Evolutionary conservation across 2,113 vertebrate species (phyloP).

Genomic region (Ochotona curzoniae): DNA sequence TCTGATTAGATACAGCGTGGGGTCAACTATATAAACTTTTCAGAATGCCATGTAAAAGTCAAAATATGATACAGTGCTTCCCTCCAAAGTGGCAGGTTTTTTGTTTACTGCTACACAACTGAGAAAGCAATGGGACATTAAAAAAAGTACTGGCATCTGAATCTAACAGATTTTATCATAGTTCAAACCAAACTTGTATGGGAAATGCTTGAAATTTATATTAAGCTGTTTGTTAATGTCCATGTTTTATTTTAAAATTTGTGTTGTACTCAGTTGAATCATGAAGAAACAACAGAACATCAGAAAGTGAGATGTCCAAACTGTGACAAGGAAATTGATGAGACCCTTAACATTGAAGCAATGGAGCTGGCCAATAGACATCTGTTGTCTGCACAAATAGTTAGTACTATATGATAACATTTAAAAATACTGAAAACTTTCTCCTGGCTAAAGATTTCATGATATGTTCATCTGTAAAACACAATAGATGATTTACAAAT

Average conservation of each 20-base stretch:
- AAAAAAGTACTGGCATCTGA: too few relatives aligned
- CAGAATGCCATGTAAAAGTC: neutral
- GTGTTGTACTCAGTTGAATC: slow-evolving; percentile 61
- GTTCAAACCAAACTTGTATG: neutral
- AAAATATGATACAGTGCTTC: neutral
- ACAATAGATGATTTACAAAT: neutral
- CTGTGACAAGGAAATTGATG: slow-evolving; percentile 74
- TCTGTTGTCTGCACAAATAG: slow-evolving; percentile 74
- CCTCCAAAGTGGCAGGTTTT: neutral
- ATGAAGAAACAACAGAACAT: slow-evolving; percentile 59
- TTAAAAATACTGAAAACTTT: neutral
- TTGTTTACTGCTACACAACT: neutral
- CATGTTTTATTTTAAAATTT: neutral
- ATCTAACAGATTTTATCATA: slow-evolving; percentile 14
- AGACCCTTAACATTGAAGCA: slow-evolving; percentile 61
- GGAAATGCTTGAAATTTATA: neutral
- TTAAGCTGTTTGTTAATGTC: neutral
- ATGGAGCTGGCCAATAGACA: slow-evolving; percentile 69
- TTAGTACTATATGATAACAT: slow-evolving; percentile 14
- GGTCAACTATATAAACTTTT: neutral
- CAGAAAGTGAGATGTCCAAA: slow-evolving; percentile 65
- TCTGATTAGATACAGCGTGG: neutral
- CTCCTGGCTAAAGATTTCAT: neutral
- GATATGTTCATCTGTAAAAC: neutral
- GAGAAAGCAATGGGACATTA: neutral